phyloP scores from a whole-genome alignment of 2,797 vertebrate species.

The Anas acuta region DNA sequence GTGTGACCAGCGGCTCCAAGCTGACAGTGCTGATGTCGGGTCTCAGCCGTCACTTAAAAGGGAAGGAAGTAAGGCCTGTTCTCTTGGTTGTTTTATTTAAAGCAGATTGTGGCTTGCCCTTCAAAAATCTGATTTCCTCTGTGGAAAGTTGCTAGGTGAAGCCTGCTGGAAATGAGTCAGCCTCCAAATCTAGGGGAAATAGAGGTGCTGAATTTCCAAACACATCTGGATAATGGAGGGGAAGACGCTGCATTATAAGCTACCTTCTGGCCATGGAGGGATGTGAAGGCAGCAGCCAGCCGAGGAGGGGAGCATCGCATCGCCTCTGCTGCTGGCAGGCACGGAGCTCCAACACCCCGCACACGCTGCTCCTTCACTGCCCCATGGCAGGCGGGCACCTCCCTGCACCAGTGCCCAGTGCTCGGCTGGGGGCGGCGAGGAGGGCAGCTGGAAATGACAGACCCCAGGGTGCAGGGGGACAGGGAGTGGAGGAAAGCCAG shows the following conservation, averaged over 20 bases:
- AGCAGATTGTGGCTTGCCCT: neutral
- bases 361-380: neutral
- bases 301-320: neutral
- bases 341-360: rapidly evolving
- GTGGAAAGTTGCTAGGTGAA: slow-evolving; percentile 37
- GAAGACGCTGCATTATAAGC: neutral
- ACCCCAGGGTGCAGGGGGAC: neutral
- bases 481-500: neutral
- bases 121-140: slow-evolving; percentile 25
- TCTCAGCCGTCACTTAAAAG: rapidly evolving
- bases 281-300: neutral
- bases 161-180: slow-evolving; percentile 25
- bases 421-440: rapidly evolving
- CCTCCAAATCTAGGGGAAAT: neutral
- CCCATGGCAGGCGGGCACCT: neutral
- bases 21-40: neutral
- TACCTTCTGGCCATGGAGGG: neutral
- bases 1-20: neutral
- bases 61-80: slow-evolving; percentile 55
- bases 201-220: slow-evolving; percentile 7
- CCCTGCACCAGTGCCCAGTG: too few species aligned
- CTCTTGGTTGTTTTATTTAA: slow-evolving; percentile 33
- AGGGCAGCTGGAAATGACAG: neutral
- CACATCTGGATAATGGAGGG: neutral
- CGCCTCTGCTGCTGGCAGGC: neutral